Evolutionary conservation across 1,140 invertebrate species (phyloP).

Genomic region (Ericerus pela): DNA sequence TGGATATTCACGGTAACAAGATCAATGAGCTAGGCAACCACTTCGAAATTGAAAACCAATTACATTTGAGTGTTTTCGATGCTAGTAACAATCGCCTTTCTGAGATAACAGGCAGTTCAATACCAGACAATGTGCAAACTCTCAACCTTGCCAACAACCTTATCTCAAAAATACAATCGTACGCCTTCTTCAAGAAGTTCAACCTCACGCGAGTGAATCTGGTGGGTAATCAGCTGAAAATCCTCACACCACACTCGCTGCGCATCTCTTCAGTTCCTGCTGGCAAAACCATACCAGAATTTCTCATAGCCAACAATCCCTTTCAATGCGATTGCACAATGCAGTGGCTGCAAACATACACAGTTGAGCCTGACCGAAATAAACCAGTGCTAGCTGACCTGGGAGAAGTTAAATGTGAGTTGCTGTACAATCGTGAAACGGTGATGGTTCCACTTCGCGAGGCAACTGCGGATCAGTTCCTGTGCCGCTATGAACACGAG

Average conservation of each 20-base stretch:
- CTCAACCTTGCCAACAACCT: constrained; percentile 72
- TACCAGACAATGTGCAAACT: constrained; percentile 73
- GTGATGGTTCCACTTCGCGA: constrained; percentile 65
- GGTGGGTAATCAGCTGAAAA: constrained; percentile 67
- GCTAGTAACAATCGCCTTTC: constrained; percentile 69
- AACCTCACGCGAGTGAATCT: constrained; percentile 76
- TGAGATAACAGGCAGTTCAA: constrained; percentile 60
- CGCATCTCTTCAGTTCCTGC: constrained; percentile 61
- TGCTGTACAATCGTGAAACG: constrained; percentile 67
- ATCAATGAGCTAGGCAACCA: constrained; percentile 79
- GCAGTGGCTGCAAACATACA: constrained; percentile 71
- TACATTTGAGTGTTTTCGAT: constrained; percentile 69
- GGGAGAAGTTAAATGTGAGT: constrained; percentile 71
- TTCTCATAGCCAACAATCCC: constrained; percentile 79
- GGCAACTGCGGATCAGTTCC: constrained; percentile 69
- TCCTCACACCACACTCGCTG: constrained; percentile 69
- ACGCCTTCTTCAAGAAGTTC: constrained; percentile 84
- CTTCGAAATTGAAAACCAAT: constrained; percentile 67
- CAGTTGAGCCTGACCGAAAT: constrained; percentile 57
- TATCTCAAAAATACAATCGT: constrained; percentile 73
- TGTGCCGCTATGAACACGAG: constrained; percentile 79
- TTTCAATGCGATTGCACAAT: constrained; percentile 78
- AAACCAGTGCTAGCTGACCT: constrained; percentile 76
- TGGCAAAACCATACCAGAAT: constrained; percentile 67
- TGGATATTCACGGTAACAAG: constrained; percentile 77